Evolutionary conservation across 2,888 invertebrate species (phyloP), one percentile per base, ranked within the genome.

Genomic region (Chrysotoxum bicinctum): DNA sequence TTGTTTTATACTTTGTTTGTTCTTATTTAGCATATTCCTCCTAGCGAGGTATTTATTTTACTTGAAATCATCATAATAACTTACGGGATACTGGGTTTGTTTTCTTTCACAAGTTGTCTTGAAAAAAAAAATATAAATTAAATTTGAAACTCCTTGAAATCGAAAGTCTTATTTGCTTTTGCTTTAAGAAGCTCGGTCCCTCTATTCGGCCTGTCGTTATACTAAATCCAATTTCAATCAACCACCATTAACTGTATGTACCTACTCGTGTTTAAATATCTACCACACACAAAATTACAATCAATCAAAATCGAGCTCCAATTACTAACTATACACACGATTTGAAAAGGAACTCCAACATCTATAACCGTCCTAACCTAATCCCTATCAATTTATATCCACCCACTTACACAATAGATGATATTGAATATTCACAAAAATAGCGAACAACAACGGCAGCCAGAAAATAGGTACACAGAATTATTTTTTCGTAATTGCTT

Each of bases 221-320:
- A 10, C 6, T 5, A 21, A 3, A 48, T 21, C 23, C 23, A 23
- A 21, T 50, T 50, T 50, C 21, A 50, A 23, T 50, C 21, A 50
- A 14, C 21, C 48, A 14, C 21, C 48, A 12, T 48, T 48, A 48
- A 21, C 21, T 50, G 0, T 45, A 21, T 16, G 10, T 21, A 12
- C 16, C 7, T 43, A 8, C 16, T 14, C 14, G 14, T 6, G 3
- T 4, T n/a, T 43, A 16, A n/a, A n/a, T n/a, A n/a, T n/a, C n/a
- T 45, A 21, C 16, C 26, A 54, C 19, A 43, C 43, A 21, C 10
- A 50, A 48, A 35, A 72, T 48, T 56, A 30, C 73, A 68, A 79
- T 79, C 79, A 73, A 79, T 79, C 79, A 79, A 79, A 68, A 50
- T 50, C 79, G 23, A 68, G 66, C 56, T 79, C 66, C 58, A 66